Conservation (phyloP, 2,797 vertebrate genomes). For the Alauda arvensis region DNA sequence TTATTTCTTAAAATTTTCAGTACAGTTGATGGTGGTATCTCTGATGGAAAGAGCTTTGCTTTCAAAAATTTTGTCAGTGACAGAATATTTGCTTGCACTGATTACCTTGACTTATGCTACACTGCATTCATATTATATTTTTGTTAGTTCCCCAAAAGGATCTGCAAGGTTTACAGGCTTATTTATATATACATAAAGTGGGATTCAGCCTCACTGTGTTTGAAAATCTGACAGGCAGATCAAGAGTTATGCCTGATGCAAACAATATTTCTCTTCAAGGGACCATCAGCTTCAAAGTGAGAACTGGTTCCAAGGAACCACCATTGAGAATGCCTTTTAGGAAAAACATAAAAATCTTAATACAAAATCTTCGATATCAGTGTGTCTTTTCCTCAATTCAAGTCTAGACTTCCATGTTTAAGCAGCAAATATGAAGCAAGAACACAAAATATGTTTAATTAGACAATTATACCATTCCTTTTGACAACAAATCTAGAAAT, state of each 20-base stretch:
- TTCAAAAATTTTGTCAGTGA: not conserved
- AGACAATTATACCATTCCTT: not conserved
- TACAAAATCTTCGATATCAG: not conserved
- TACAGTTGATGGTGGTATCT: not conserved
- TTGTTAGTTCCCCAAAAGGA: not conserved
- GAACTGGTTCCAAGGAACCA: not conserved
- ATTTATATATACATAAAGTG: not conserved
- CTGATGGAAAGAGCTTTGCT: not conserved
- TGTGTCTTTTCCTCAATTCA: not conserved
- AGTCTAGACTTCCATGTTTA: not conserved
- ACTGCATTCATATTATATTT: not conserved
- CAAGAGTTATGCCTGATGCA: not conserved
- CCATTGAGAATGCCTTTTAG: not conserved
- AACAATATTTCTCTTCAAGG: not conserved
- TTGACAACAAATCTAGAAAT: not conserved
- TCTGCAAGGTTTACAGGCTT: not conserved
- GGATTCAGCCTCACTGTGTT: not conserved
- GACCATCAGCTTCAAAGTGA: not conserved
- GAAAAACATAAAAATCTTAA: not conserved
- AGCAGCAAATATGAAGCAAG: not conserved
- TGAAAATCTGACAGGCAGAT: not conserved
- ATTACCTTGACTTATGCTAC: not conserved
- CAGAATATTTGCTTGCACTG: not conserved
- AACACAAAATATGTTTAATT: not conserved
- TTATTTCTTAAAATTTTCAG: not conserved